Base-by-base conservation (phyloP, 2,888 invertebrate genomes). In the Drosophila bunnanda region DNA sequence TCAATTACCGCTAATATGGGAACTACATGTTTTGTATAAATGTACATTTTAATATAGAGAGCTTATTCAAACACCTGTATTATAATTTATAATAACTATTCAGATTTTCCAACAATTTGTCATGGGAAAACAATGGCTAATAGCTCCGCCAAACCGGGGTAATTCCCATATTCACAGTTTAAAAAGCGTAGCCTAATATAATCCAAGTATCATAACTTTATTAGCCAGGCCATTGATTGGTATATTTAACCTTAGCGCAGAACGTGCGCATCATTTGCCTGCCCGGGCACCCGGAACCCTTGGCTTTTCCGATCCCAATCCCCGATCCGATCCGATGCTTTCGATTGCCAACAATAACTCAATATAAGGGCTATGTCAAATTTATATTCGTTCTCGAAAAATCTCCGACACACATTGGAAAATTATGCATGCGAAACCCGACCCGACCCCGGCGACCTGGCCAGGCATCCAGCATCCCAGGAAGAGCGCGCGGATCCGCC, bases 281-380 rank as follows among this genome's bases (percentile, higher is more conserved):
- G 70, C 38, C 62, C 25, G 4, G n/a, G n/a, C n/a, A n/a, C n/a
- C n/a, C 39, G 30, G 34, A 30, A 53, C 44, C 59, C 53, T 38
- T 34, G 38, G 17, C 12, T 25, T 41, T 50, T 28, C 22, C 56
- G 59, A 53, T 48, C 22, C 57, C 66, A 38, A 79, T 70, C 74
- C 75, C 30, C 75, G 80, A 78, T 79, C 70, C 46, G 71, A 67
- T 72, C 59, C 65, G n/a, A n/a, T n/a, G 71, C 75, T 70, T 79
- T 78, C 80, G 87, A 82, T 82, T 79, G 85, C 79, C 77, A 82
- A 73, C 85, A 85, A 88, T 89, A 89, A 88, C 89, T 88, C 82
- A 88, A 88, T 89, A 25, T n/a, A 89, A 56, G 22, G 56, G 36
- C 44, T 39, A 68, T 39, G 48, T 41, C 28, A 70, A 56, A 76